These are phyloP conservation scores for Oreonectes daqikongensis DNA, from an alignment of 2,797 vertebrate genomes.

Conservation along the genomic window DNA sequence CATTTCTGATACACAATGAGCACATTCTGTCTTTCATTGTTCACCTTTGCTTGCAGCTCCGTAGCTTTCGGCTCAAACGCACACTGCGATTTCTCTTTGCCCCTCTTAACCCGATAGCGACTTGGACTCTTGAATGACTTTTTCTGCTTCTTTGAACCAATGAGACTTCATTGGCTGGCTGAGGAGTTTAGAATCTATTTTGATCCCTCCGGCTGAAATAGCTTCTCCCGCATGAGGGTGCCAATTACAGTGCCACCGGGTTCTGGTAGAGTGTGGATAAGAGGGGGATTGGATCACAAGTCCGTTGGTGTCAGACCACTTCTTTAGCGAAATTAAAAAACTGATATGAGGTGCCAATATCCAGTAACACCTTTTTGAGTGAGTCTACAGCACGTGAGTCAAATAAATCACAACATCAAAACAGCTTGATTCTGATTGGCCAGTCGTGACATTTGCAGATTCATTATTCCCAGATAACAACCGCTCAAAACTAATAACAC, in stretches of 20 bases:
- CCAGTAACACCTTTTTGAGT: constrained; percentile 5
- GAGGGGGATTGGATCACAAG: constrained; percentile 50
- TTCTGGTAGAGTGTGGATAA: constrained; percentile 42
- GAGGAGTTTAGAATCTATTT: constrained; percentile 61
- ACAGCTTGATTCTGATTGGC: too few relatives aligned
- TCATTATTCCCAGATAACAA: too few relatives aligned
- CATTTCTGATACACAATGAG: background rate
- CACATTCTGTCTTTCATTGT: background rate
- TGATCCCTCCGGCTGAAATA: constrained; percentile 64
- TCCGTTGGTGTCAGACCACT: constrained; percentile 47
- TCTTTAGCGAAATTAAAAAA: constrained; percentile 10
- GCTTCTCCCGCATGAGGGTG: constrained; percentile 64
- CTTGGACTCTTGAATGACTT: constrained; percentile 32
- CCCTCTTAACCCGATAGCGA: constrained; percentile 30
- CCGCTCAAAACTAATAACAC: too few relatives aligned
- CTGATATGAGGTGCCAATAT: constrained; percentile 26
- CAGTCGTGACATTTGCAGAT: too few relatives aligned
- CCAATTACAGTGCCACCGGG: constrained; percentile 68
- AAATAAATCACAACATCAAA: too few relatives aligned
- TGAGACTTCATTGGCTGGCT: constrained; percentile 46
- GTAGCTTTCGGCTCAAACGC: constrained; percentile 12
- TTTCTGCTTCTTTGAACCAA: constrained; percentile 49
- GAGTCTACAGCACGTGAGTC: constrained; percentile 12
- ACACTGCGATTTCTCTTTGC: constrained; percentile 37
- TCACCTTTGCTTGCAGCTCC: background rate